Evolutionary conservation across 1,140 invertebrate genomes (phyloP), one percentile per base, ranked within the genome.

Genomic region (Aphelenchoides avenae): DNA sequence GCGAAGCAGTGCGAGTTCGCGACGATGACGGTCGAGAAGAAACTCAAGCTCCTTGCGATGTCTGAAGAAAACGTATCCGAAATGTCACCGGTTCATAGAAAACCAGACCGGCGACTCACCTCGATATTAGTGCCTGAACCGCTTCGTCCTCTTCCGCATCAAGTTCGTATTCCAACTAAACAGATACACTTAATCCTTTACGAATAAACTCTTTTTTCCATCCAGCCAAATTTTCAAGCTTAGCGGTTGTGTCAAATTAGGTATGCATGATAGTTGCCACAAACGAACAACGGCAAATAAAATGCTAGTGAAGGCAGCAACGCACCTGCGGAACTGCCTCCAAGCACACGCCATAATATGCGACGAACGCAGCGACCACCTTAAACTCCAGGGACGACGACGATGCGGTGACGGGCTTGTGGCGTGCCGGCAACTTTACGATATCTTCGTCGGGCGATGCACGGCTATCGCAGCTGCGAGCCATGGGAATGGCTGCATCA

Each of bases 131-230:
- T 18, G 37, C 36, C 34, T 58, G 64, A 31, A 64, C 52, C 5
- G 61, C 27, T 37, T 57, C 62, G 39, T 64, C 62, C 15, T 68
- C 37, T 34, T 64, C 62, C 18, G 34, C 29, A 9, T 68, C 64
- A 7, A 31, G 13, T 30, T 64, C 63, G 3, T 61, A 61, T 11
- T 68, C 54, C 15, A 64, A 27, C 62, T 64, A 33, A 60, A 64
- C 65, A 15, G 6, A 1, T 9, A 24, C 33, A 13, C 5, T 30
- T 22, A 11, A 62, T 11, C 37, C 9, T 18, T 15, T 26, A 13
- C 13, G 11, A 58, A 31, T 31, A 15, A 4, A 9, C 6, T 33
- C 22, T 20, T 11, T 22, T n/a, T 18, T 51, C 7, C 3, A 59
- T 61, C 5, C 5, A 18, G 5, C 18, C 26, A 30, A 34, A 56